Conservation (phyloP, 2,888 invertebrate genomes). For the Asteroscopus sphinx region DNA sequence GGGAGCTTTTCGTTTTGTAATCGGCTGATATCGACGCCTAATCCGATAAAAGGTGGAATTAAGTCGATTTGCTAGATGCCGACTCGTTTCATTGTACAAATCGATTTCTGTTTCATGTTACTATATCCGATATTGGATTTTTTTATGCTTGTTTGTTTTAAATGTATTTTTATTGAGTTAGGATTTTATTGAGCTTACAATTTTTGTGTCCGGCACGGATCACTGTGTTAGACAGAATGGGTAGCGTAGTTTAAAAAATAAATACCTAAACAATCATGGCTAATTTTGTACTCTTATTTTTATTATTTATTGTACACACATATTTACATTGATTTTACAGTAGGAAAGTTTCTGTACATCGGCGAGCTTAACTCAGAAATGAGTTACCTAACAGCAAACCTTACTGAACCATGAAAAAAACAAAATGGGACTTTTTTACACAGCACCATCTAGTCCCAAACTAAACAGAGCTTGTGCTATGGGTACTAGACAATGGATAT, state of each 20-base stretch:
- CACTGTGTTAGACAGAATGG: not conserved
- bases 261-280: too few relatives aligned
- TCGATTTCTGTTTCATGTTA: slow-evolving; percentile 48
- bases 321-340: too few relatives aligned
- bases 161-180: slow-evolving; percentile 15
- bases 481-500: too few relatives aligned
- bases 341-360: too few relatives aligned
- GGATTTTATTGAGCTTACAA: slow-evolving; percentile 24
- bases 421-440: too few relatives aligned
- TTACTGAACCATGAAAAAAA: too few relatives aligned
- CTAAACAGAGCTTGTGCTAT: too few relatives aligned
- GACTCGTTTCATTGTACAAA: slow-evolving; percentile 60
- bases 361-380: too few relatives aligned
- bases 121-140: slow-evolving; percentile 22
- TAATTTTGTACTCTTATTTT: too few relatives aligned
- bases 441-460: too few relatives aligned
- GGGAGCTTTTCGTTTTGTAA: slow-evolving; percentile 63
- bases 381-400: too few relatives aligned
- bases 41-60: slow-evolving; percentile 74
- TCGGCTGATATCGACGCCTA: slow-evolving; percentile 66
- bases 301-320: too few relatives aligned
- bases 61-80: slow-evolving; percentile 61
- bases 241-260: not conserved
- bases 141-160: slow-evolving; percentile 27
- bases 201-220: slow-evolving; percentile 8